phyloP scores from a whole-genome alignment of 2,888 invertebrate genomes.

The Ceraclea dissimilis region DNA sequence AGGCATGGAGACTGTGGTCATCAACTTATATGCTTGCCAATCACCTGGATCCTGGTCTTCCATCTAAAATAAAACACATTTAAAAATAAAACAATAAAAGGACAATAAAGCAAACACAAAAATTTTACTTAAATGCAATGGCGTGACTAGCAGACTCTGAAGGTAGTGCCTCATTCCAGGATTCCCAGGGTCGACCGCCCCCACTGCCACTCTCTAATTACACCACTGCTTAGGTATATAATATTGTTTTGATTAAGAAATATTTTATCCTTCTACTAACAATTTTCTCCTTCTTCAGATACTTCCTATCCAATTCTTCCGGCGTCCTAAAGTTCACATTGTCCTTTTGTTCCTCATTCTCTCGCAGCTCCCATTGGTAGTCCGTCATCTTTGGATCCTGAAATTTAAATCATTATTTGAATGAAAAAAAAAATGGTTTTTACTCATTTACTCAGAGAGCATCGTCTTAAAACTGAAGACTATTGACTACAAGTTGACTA shows the following conservation, averaged over 20 bases:
- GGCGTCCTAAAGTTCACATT: conserved; percentile 53
- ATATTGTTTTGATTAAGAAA: too few relatives aligned
- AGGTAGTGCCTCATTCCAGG: too few relatives aligned
- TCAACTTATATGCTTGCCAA: conserved; percentile 66
- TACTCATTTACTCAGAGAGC: too few relatives aligned
- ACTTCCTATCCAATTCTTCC: conserved; percentile 57
- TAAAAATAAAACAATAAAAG: too few relatives aligned
- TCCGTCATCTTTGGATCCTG: conserved; percentile 86
- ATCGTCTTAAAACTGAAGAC: too few relatives aligned
- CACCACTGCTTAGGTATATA: too few relatives aligned
- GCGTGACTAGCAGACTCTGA: too few relatives aligned
- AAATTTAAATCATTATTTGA: too few relatives aligned
- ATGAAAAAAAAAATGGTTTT: neutral
- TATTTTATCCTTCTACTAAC: conserved; percentile 32
- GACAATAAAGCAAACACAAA: neutral
- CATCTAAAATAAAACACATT: conserved; percentile 35
- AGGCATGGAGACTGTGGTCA: conserved; percentile 91
- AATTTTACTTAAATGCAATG: neutral
- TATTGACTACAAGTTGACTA: too few relatives aligned
- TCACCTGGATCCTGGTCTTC: conserved; percentile 53
- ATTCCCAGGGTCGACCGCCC: too few relatives aligned
- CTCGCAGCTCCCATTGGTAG: conserved; percentile 81
- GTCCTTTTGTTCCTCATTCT: conserved; percentile 71
- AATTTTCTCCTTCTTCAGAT: conserved; percentile 42
- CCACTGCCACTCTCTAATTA: too few relatives aligned